A percentile compares a stretch with the other conserved stretches of the same genome.
phyloP scores from a whole-genome alignment of 1,140 invertebrate species.

The Streblospio benedicti region DNA sequence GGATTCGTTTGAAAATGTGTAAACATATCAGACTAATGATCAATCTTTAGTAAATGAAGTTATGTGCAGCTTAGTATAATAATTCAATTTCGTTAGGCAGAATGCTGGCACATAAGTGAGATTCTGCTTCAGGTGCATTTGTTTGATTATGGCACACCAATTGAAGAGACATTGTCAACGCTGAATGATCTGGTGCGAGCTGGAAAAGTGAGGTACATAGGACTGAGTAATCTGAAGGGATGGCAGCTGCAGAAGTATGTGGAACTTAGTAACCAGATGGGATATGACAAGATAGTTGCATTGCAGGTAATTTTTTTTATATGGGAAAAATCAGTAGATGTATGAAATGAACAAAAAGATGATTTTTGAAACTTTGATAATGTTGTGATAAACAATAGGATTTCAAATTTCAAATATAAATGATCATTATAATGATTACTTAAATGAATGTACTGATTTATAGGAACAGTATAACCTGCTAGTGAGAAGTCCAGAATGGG shows the following conservation, averaged over 20 bases:
- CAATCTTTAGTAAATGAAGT: no score
- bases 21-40: no score
- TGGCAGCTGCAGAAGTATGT: slow-evolving; percentile 34
- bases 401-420: no score
- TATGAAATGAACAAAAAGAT: no score
- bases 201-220: slow-evolving; percentile 32
- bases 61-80: no score
- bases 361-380: no score
- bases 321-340: no score
- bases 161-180: slow-evolving; percentile 28
- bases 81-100: no score
- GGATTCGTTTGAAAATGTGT: no score
- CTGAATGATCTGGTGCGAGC: slow-evolving; percentile 30
- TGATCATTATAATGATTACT: no score
- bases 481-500: slow-evolving; percentile 27
- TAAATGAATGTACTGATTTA: background rate
- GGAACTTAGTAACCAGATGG: slow-evolving; percentile 22
- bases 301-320: slow-evolving; percentile 26
- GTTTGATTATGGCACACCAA: slow-evolving; percentile 25
- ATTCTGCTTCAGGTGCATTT: slow-evolving; percentile 29
- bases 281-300: slow-evolving; percentile 17
- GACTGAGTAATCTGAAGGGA: slow-evolving; percentile 29
- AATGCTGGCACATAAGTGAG: no score
- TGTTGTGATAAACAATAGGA: no score
- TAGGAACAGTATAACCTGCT: slow-evolving; percentile 34